phyloP scores from a whole-genome alignment of 2,113 vertebrate species.

The Ciconia stormi region DNA sequence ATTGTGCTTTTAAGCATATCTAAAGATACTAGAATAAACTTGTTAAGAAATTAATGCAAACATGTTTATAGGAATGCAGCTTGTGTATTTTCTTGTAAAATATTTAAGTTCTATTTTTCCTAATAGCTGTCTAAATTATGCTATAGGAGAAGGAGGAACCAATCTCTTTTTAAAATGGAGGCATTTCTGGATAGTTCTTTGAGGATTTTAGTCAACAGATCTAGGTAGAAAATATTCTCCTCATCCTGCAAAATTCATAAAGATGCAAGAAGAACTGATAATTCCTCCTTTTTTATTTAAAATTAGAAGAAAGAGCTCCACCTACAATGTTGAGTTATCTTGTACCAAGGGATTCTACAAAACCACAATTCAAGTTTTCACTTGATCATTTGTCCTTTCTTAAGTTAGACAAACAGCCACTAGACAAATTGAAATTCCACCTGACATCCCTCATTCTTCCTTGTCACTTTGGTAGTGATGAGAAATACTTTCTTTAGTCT shows the following conservation, averaged over 20 bases:
- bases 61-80: background rate
- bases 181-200: background rate
- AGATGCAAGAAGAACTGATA: background rate
- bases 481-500: background rate
- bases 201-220: background rate
- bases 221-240: background rate
- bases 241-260: background rate
- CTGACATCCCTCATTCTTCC: accelerated
- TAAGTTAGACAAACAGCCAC: background rate
- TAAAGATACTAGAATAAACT: background rate
- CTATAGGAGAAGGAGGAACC: background rate
- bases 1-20: background rate
- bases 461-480: background rate
- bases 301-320: background rate
- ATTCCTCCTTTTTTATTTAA: background rate
- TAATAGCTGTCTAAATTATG: background rate
- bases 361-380: background rate
- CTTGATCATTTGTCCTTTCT: background rate
- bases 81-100: background rate
- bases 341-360: background rate
- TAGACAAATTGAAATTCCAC: background rate
- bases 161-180: background rate
- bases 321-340: background rate
- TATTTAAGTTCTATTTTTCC: background rate
- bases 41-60: background rate